Conservation (phyloP, 2,888 invertebrate species). For the Prosopocoilus inquinatus region DNA sequence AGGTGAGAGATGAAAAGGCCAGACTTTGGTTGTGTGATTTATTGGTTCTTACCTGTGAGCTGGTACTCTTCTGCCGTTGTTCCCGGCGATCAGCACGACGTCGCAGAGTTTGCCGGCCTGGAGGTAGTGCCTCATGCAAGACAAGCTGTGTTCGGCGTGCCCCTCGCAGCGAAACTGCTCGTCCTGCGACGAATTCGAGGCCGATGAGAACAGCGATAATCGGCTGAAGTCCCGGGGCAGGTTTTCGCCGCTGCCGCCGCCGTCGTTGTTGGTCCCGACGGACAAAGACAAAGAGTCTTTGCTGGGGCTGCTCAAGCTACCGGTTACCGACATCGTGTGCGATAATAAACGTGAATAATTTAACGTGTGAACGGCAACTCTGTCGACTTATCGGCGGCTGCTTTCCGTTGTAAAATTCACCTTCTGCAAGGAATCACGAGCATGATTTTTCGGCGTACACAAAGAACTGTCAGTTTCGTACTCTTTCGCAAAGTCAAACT, state of each 20-base stretch:
- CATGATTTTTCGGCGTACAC: neutral
- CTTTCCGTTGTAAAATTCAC: too few relatives aligned
- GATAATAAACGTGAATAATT: neutral
- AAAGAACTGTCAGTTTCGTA: conserved; percentile 9
- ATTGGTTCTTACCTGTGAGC: conserved; percentile 44
- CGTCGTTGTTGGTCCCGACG: conserved; percentile 37
- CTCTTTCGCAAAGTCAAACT: neutral
- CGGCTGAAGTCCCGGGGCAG: conserved; percentile 67
- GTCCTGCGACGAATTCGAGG: conserved; percentile 63
- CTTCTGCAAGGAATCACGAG: too few relatives aligned
- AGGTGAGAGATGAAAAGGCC: too few relatives aligned
- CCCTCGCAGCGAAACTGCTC: conserved; percentile 74
- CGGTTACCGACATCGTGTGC: conserved; percentile 29
- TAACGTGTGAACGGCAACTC: neutral
- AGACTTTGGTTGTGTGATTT: neutral
- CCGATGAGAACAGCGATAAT: conserved; percentile 62
- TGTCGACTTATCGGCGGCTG: too few relatives aligned
- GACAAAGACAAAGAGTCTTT: conserved; percentile 43
- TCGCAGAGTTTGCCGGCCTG: conserved; percentile 83
- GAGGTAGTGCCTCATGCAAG: conserved; percentile 79
- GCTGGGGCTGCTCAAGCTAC: conserved; percentile 43
- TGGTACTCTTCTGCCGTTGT: conserved; percentile 57
- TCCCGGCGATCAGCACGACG: conserved; percentile 79
- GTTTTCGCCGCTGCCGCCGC: conserved; percentile 50
- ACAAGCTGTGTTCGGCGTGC: conserved; percentile 79